These are phyloP conservation scores for Zonitis immaculata DNA, from an alignment of 2,888 invertebrate genomes.

Conservation along the genomic window DNA sequence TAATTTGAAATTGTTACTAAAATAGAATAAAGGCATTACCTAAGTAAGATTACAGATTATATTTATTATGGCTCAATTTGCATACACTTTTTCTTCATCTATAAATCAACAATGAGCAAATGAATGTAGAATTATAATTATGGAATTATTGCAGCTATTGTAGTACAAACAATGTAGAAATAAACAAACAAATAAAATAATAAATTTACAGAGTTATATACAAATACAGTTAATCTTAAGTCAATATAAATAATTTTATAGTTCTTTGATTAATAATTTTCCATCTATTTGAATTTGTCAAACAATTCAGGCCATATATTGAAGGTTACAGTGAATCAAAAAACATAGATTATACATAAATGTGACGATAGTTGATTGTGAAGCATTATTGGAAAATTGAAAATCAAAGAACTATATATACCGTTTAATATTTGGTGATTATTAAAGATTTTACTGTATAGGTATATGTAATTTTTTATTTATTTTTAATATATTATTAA, in stretches of 20 bases:
- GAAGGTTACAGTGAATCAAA: background rate
- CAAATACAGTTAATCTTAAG: background rate
- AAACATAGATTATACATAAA: conserved; percentile 4
- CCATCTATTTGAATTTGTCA: background rate
- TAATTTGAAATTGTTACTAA: conserved; percentile 1
- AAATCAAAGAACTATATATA: background rate
- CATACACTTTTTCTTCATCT: background rate
- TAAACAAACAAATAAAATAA: background rate
- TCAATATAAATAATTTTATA: background rate
- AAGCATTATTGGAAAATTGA: background rate
- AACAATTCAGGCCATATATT: background rate
- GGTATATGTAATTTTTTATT: background rate
- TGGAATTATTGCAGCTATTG: conserved; percentile 5
- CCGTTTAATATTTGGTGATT: background rate
- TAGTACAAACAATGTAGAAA: background rate
- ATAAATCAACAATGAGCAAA: conserved; percentile 2
- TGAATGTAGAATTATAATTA: background rate
- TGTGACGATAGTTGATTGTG: background rate
- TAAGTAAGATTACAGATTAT: conserved; percentile 5
- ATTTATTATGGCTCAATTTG: background rate
- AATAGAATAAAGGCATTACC: conserved; percentile 4
- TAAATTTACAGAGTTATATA: conserved; percentile 2
- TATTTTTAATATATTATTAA: conserved; percentile 22
- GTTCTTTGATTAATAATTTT: background rate
- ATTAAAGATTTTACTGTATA: background rate